Evolutionary conservation across 2,888 invertebrate species (phyloP).

Genomic region (Drosophila vallismaia): DNA sequence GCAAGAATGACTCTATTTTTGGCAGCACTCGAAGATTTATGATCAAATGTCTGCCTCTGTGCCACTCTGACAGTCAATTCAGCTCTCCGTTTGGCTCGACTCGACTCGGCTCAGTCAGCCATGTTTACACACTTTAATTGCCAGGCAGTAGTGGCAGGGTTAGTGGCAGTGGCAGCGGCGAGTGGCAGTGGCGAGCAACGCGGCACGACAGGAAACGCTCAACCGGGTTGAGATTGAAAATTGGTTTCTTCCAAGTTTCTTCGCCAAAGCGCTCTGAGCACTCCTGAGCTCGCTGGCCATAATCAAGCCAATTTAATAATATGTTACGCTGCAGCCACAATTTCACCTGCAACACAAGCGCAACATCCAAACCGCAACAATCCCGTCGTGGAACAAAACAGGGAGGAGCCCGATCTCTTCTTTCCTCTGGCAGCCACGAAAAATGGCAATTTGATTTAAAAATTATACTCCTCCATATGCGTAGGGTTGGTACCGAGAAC

Average conservation of each 20-base stretch:
- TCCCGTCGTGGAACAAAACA: constrained; percentile 2
- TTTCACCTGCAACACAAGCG: constrained; percentile 67
- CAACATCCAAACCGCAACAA: constrained; percentile 1
- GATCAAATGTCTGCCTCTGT: constrained; percentile 56
- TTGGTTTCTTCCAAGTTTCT: constrained; percentile 63
- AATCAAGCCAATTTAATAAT: constrained; percentile 77
- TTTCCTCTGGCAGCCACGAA: constrained; percentile 47
- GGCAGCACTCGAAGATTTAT: constrained; percentile 68
- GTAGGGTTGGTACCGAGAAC: background rate
- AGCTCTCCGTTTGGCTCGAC: constrained; percentile 30
- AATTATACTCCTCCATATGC: constrained; percentile 54
- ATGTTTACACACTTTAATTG: constrained; percentile 74
- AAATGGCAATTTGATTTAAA: constrained; percentile 66
- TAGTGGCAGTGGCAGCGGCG: background rate
- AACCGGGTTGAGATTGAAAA: constrained; percentile 51
- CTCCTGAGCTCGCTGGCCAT: constrained; percentile 56
- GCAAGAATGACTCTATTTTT: constrained; percentile 62
- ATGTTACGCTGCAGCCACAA: constrained; percentile 74
- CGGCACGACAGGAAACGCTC: constrained; percentile 72
- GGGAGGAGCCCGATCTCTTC: background rate
- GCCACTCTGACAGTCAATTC: constrained; percentile 58
- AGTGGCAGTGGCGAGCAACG: too few relatives aligned
- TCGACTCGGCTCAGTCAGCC: constrained; percentile 50
- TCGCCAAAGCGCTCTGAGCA: constrained; percentile 26
- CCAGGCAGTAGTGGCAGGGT: constrained; percentile 26